Percentiles rank a stretch among this genome's conserved stretches.
Conservation (phyloP, 2,797 vertebrate species). For the Hoplostethus atlanticus region DNA sequence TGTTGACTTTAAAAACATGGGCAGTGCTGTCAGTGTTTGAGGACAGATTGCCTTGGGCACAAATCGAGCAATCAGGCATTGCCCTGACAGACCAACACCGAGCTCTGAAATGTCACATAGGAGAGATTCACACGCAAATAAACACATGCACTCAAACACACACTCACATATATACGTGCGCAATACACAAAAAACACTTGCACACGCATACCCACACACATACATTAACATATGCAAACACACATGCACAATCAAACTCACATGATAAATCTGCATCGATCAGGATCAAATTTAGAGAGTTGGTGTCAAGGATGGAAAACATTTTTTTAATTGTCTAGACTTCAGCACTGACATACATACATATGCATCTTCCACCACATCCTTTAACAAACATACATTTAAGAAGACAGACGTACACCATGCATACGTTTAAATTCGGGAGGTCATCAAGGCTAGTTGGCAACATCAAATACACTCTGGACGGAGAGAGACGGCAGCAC, state of each 20-base stretch:
- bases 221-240: not conserved
- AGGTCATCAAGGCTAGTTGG: not conserved
- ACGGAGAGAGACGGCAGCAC: not conserved
- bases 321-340: too few species aligned
- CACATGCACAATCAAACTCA: not conserved
- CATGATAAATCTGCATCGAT: slow-evolving; percentile 6
- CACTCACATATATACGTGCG: not conserved
- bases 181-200: not conserved
- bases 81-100: slow-evolving; percentile 33
- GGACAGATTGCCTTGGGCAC: slow-evolving; percentile 36
- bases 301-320: not conserved
- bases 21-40: slow-evolving; percentile 39
- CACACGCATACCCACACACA: not conserved
- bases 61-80: slow-evolving; percentile 30
- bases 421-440: not conserved
- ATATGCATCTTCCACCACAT: not conserved
- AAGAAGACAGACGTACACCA: not conserved
- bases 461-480: too few species aligned
- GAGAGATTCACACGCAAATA: not conserved
- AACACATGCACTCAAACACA: too few species aligned
- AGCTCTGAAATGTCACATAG: slow-evolving; percentile 22
- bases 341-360: not conserved
- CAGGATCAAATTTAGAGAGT: not conserved
- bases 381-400: not conserved
- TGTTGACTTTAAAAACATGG: slow-evolving; percentile 38